Base-by-base conservation (phyloP, 2,113 vertebrate genomes). In the Lagopus muta region DNA sequence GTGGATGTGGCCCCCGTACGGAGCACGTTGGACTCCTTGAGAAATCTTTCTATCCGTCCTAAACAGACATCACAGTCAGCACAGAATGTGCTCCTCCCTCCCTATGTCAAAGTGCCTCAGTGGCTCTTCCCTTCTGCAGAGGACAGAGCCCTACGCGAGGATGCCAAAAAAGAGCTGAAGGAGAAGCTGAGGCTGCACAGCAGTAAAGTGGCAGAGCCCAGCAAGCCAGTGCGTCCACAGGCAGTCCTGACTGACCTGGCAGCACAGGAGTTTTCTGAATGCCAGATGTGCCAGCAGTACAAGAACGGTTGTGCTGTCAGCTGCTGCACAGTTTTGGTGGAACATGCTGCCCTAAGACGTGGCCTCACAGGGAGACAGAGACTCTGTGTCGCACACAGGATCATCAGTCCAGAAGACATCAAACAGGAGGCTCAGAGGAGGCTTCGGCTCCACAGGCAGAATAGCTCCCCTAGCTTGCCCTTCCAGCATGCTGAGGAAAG, bases 131-230 rank as follows among this genome's bases (percentile, higher is more conserved):
- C 98, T 74, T 92, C 96, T 0, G 66, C 97, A 16, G 98, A 98
- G 8, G 98, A 99, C 89, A 97, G 95, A 97, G 94, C 90, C 28
- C 50, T 96, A 15, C 92, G 96, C 0, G 74, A 96, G 34, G 96
- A 97, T 77, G 97, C 97, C 61, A 98, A 97, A 76, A 98, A 97
- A 58, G 98, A 98, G 40, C 76, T 98, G 57, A 98, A 98, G 94
- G 98, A 99, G 80, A 99, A 98, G 58, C 98, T 98, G 61, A 98
- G 98, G 73, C 96, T 98, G 64, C 98, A 98, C 89, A 98, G 98
- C 81, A 95, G 95, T 18, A 98, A 98, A 82, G 96, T 97, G 34
- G 93, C 95, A 4, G 98, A 98, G 92, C 95, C 97, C 78, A 90
- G 92, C 66, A 98, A 98, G 88, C 97, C 98, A 40, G 57, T 99